phyloP scores from a whole-genome alignment of 2,888 invertebrate genomes.

The Calameuta filiformis region DNA sequence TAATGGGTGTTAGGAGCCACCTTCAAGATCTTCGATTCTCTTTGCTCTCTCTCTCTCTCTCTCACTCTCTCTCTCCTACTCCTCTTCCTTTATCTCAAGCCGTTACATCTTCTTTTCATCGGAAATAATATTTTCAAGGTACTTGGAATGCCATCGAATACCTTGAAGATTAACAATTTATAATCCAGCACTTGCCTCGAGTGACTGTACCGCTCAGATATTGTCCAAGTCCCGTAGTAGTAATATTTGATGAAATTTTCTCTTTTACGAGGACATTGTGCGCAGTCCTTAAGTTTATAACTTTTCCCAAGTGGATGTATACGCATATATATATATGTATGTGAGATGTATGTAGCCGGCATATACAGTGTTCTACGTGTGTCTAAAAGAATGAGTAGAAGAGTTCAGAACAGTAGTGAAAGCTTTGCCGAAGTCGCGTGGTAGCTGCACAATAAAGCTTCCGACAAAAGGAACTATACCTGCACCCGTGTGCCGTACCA shows the following conservation, averaged over 20 bases:
- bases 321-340: too few species aligned
- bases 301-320: neutral
- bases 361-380: neutral
- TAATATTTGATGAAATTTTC: constrained; percentile 52
- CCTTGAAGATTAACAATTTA: neutral
- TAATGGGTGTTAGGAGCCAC: neutral
- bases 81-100: neutral
- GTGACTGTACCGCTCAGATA: constrained; percentile 24
- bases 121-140: neutral
- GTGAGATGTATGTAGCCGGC: neutral
- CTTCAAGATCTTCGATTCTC: neutral
- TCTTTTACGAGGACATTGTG: constrained; percentile 41
- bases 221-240: constrained; percentile 31
- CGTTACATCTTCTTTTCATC: neutral
- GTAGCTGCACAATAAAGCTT: neutral
- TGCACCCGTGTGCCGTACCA: too few species aligned
- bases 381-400: neutral
- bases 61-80: neutral
- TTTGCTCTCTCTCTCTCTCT: neutral
- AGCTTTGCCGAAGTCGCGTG: neutral
- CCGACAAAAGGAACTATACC: too few species aligned
- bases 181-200: neutral
- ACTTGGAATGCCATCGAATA: neutral
- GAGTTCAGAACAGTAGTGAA: neutral
- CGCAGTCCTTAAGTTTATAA: constrained; percentile 4